Conservation (phyloP, 2,888 invertebrate genomes). For the Dicyrtomina minuta region DNA sequence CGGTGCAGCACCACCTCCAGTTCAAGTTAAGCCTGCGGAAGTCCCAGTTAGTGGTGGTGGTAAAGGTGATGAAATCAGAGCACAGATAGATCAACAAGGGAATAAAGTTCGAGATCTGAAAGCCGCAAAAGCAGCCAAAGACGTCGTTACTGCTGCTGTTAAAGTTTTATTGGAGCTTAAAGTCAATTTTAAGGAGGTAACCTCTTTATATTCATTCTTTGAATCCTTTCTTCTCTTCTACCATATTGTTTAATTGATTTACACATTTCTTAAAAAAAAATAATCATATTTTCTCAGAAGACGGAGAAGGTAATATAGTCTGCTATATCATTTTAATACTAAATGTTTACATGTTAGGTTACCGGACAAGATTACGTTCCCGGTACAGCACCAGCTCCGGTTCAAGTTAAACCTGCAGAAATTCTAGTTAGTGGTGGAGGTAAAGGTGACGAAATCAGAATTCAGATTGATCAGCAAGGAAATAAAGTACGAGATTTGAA, state of each 20-base stretch:
- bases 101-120: constrained; percentile 73
- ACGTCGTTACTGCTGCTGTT: constrained; percentile 60
- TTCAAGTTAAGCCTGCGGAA: too few species aligned
- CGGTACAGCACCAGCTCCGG: too few species aligned
- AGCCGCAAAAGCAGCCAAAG: constrained; percentile 59
- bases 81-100: constrained; percentile 58
- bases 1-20: too few species aligned
- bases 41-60: neutral
- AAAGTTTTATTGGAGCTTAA: constrained; percentile 30
- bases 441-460: too few species aligned
- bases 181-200: too few species aligned
- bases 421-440: too few species aligned
- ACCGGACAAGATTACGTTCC: too few species aligned
- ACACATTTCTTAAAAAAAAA: too few species aligned
- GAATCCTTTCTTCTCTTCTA: constrained; percentile 13
- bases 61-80: constrained; percentile 1
- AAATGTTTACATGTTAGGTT: neutral
- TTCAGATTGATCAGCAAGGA: too few species aligned
- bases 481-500: too few species aligned
- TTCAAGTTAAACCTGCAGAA: too few species aligned
- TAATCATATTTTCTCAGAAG: neutral
- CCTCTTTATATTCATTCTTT: neutral
- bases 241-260: constrained; percentile 28
- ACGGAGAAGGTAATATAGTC: constrained; percentile 66
- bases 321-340: constrained; percentile 58